Evolutionary conservation across 1,140 invertebrate genomes (phyloP).

Genomic region (Odontomachus brunneus): DNA sequence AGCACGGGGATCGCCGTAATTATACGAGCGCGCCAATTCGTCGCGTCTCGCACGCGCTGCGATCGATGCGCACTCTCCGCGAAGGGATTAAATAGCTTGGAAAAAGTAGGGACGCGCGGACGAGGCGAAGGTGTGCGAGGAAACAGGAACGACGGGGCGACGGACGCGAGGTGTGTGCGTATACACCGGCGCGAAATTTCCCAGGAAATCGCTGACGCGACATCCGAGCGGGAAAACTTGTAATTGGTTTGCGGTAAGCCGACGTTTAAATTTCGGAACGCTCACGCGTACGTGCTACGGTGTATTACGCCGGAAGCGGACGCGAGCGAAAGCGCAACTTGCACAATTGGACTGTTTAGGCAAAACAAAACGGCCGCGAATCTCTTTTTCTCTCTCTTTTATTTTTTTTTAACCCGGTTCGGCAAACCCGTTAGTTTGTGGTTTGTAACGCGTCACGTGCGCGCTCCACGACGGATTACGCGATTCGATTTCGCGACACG

Average conservation of each 20-base stretch:
- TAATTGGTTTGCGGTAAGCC: constrained; percentile 64
- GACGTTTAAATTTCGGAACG: constrained; percentile 63
- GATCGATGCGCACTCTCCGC: constrained; percentile 53
- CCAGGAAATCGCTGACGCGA: constrained; percentile 56
- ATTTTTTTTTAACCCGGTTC: constrained; percentile 28
- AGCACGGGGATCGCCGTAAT: constrained; percentile 40
- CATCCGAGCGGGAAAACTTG: constrained; percentile 59
- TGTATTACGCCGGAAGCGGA: constrained; percentile 38
- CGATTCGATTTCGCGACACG: constrained; percentile 11
- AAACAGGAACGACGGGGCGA: constrained; percentile 14
- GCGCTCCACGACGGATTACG: constrained; percentile 18
- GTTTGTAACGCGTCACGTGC: constrained; percentile 23
- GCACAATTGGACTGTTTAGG: constrained; percentile 39
- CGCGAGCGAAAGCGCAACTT: constrained; percentile 16
- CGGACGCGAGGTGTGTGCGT: neutral
- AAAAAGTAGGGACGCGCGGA: neutral
- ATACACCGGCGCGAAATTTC: constrained; percentile 51
- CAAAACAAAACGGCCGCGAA: constrained; percentile 45
- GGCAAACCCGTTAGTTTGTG: constrained; percentile 16
- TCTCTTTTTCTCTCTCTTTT: neutral
- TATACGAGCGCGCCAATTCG: constrained; percentile 49
- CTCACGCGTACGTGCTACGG: constrained; percentile 1
- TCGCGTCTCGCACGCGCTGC: constrained; percentile 16
- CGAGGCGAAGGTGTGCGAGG: neutral
- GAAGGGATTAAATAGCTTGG: constrained; percentile 27